phyloP scores from a whole-genome alignment of 2,888 invertebrate genomes.

The Prosapia bicincta region DNA sequence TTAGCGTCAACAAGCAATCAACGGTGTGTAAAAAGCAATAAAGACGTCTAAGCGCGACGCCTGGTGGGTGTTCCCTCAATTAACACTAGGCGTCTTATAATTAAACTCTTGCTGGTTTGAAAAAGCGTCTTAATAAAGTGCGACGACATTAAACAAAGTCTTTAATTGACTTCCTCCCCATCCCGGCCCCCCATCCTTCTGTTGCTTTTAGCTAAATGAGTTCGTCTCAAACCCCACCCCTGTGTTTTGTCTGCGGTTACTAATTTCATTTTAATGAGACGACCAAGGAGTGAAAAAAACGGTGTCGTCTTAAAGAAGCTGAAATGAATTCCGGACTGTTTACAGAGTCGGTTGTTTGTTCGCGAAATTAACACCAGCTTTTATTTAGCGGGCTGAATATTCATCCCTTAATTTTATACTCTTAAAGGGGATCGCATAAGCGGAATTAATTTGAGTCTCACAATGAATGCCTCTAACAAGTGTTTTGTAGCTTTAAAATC shows the following conservation, averaged over 20 bases:
- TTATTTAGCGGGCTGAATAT: constrained; percentile 7
- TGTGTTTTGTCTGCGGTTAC: constrained; percentile 27
- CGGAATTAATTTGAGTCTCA: background rate
- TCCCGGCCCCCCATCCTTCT: background rate
- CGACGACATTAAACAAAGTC: constrained; percentile 13
- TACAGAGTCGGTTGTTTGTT: constrained; percentile 14
- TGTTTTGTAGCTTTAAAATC: too few relatives aligned
- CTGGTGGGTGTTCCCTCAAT: background rate
- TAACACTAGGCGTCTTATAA: background rate
- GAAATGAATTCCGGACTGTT: constrained; percentile 11
- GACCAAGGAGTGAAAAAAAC: background rate
- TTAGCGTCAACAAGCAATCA: background rate
- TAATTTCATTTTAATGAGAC: constrained; percentile 29
- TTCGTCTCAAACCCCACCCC: constrained; percentile 12
- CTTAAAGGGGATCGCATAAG: background rate
- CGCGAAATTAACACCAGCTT: constrained; percentile 17
- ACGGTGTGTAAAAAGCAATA: background rate
- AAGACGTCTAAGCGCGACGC: background rate
- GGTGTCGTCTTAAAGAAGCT: background rate
- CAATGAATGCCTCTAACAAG: too few relatives aligned
- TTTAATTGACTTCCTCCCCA: constrained; percentile 22
- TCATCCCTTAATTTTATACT: background rate
- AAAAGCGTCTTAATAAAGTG: constrained; percentile 20
- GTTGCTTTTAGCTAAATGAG: constrained; percentile 2
- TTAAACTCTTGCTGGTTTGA: background rate